phyloP scores from a whole-genome alignment of 2,113 vertebrate genomes.

The Serinus canaria region DNA sequence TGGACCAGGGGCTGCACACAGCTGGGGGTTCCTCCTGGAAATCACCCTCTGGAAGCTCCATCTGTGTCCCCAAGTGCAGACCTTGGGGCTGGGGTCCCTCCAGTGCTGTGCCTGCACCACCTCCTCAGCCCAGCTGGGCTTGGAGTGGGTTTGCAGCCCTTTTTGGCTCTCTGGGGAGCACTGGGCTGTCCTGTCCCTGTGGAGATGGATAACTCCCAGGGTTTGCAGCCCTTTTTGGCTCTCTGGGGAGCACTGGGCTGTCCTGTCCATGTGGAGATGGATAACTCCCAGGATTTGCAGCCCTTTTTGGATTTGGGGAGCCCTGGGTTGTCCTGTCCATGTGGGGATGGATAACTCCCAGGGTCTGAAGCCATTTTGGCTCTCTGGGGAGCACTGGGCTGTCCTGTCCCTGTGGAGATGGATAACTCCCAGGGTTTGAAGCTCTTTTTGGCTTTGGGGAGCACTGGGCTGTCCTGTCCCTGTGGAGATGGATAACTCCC shows the following conservation, averaged over 20 bases:
- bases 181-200: fast-evolving
- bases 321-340: fast-evolving
- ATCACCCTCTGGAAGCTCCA: not conserved
- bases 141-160: fast-evolving
- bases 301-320: not conserved
- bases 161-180: not conserved
- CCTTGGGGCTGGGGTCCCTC: not conserved
- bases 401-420: no score
- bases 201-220: not conserved
- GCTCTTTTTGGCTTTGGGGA: no score
- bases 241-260: no score
- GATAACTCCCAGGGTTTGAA: no score
- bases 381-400: not conserved
- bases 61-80: not conserved
- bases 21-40: fast-evolving
- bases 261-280: no score
- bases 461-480: no score
- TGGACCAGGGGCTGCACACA: not conserved
- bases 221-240: no score
- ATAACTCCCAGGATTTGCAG: no score
- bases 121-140: fast-evolving
- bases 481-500: no score
- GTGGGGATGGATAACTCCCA: no score
- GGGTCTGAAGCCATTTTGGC: not conserved
- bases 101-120: fast-evolving